Evolutionary conservation across 2,797 vertebrate genomes (phyloP), one percentile per base, ranked within the genome.

Genomic region (Liasis olivaceus): DNA sequence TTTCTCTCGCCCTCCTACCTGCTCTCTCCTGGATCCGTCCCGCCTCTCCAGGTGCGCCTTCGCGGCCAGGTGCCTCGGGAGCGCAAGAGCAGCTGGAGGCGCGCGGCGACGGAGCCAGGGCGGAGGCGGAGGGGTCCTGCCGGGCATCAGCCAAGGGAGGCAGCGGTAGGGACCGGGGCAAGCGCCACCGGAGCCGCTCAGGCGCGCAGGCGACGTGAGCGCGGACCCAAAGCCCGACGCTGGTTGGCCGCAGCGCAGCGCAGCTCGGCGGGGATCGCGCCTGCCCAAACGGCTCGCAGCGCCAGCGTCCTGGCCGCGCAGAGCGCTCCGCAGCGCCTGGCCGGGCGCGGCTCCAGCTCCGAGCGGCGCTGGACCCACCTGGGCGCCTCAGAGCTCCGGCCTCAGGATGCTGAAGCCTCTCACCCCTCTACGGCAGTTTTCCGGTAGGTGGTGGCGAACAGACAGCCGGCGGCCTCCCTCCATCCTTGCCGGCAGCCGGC

Each of bases 351-450:
- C 97, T 97, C 98, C 85, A 98, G 97, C 94, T 96, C 98, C 96
- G 97, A 97, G 87, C 95, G 95, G 72, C 96, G 97, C 26, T n/a
- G 63, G 26, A 98, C 98, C 89, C 85, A 98, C 96, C 94, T 94
- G 93, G 13, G 98, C 97, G 95, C 98, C 98, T 97, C 98, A 97
- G 91, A 96, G 96, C 92, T 97, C 97, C 62, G 97, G 97, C 93
- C 97, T 98, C 91, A 98, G 96, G 95, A 99, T 97, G 95, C 97
- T 98, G 89, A 99, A 96, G 47, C 98, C 98, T 89, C 97, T 98
- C 92, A 98, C 98, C 93, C 97, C 98, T 98, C 66, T 97, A 96
- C 28, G 98, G 97, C 98, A 98, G 97, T 98, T 99, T 96, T 98
- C 98, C 93, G 97, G 98, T 20, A 99, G 98, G 91, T 98, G 98